Percentiles rank a stretch among this genome's conserved stretches.
phyloP scores from a whole-genome alignment of 2,888 invertebrate species.

The Chymomyza amoena region DNA sequence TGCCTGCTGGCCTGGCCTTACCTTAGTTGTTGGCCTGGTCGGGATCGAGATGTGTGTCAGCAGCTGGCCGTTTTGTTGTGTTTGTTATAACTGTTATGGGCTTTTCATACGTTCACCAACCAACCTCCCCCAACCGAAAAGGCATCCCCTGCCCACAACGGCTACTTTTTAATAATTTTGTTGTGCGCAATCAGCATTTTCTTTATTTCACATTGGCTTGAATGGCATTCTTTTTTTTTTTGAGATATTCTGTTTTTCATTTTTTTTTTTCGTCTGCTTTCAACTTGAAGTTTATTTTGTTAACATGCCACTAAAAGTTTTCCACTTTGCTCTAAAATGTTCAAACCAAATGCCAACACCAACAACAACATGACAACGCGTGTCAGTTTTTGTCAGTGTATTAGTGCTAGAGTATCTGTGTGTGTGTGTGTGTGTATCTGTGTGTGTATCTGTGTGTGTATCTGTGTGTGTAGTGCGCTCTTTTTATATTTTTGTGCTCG shows the following conservation, averaged over 20 bases:
- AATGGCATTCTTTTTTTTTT: constrained; percentile 3
- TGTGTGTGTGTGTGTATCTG: background rate
- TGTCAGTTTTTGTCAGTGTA: constrained; percentile 35
- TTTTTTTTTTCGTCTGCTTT: constrained; percentile 35
- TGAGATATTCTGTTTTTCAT: background rate
- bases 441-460: background rate
- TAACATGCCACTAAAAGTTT: constrained; percentile 73
- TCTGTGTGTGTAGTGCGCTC: constrained; percentile 33
- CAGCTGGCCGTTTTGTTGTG: constrained; percentile 37
- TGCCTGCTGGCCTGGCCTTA: constrained; percentile 16
- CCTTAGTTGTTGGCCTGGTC: constrained; percentile 43
- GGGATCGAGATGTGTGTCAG: constrained; percentile 61
- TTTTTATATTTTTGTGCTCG: constrained; percentile 32
- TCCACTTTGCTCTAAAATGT: constrained; percentile 71
- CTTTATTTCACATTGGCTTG: constrained; percentile 38
- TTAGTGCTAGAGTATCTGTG: background rate
- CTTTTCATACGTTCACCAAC: constrained; percentile 1
- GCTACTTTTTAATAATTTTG: constrained; percentile 42
- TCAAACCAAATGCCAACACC: constrained; percentile 68
- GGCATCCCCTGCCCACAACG: constrained; percentile 36
- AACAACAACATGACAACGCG: constrained; percentile 43
- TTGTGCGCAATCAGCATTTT: constrained; percentile 57
- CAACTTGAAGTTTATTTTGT: constrained; percentile 68
- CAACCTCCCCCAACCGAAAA: too few relatives aligned
- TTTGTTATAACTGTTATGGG: constrained; percentile 1